phyloP scores from a whole-genome alignment of 1,140 invertebrate genomes.

The Drosophila nigrodunni region DNA sequence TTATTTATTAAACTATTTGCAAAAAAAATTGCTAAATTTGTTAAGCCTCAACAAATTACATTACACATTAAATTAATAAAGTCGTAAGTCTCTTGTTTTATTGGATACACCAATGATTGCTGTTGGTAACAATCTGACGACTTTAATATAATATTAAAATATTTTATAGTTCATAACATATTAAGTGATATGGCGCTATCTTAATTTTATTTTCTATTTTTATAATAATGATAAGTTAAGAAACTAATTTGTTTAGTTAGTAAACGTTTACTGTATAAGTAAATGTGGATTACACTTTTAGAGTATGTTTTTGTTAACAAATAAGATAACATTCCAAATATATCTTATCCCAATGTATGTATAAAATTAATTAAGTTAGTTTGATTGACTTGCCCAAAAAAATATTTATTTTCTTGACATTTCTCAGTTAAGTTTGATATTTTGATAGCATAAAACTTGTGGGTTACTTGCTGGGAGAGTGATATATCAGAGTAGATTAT shows the following conservation, averaged over 20 bases:
- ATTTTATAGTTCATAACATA: not conserved
- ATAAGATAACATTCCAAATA: not conserved
- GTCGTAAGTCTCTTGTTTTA: no score
- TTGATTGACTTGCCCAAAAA: no score
- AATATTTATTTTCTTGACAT: no score
- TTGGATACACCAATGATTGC: no score
- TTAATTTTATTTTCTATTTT: not conserved
- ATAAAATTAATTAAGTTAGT: no score
- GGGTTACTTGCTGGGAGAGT: not conserved
- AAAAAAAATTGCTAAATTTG: no score
- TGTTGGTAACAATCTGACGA: no score
- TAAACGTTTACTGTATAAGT: not conserved
- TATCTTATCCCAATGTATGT: no score
- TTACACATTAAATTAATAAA: no score
- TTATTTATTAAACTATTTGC: no score
- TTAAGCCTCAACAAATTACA: no score
- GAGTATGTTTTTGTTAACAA: not conserved
- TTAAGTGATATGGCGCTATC: not conserved
- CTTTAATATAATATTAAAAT: not conserved
- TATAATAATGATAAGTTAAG: not conserved
- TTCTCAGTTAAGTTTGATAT: no score
- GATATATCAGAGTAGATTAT: conserved; percentile 25
- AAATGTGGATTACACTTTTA: not conserved
- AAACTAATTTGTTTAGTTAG: not conserved
- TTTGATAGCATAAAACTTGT: not conserved